Base-by-base conservation (phyloP, 2,888 invertebrate species). In the Fragum sueziense region DNA sequence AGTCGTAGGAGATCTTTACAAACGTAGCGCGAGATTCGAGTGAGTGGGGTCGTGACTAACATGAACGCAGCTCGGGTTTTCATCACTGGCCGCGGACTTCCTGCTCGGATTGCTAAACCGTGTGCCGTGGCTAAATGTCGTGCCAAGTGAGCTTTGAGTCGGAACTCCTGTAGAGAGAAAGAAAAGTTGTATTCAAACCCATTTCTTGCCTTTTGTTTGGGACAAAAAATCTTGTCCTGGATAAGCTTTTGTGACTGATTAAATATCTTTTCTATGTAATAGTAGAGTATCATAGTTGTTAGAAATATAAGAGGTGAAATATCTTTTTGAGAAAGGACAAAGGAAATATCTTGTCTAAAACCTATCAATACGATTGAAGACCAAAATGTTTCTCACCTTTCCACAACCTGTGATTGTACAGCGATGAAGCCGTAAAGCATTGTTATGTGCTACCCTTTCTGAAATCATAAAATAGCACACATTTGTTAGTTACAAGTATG, bases 41-140 rank as follows among this genome's bases (percentile, higher is more conserved):
- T 98, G 92, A 97, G 95, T 78, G 97, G 96, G 90, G 98, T 97
- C n/a, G 94, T 98, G 93, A 97, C 96, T 91, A 98, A 95, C 94
- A 97, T 98, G 95, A 99, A 98, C 80, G 98, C 98, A 87, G 98
- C 97, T 91, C 98, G 95, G 72, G 98, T 98, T 94, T 98, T 98
- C 97, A 98, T 97, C 62, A 98, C 97, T 71, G 98, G 98, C 75
- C 98, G 95, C 79, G 98, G 96, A 67, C 96, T 96, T 82, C 96
- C 96, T 20, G 96, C 87, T 85, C 96, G 94, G 90, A 97, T 95
- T 75, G 96, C 95, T 79, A 95, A 90, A 78, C 97, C 97, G 94
- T 98, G 98, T 76, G 97, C 97, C 88, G 97, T 97, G 75, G 97
- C 97, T 94, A 98, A 97, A 94, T 99, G 98, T 81, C 98, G 96